Conservation (phyloP, 2,888 invertebrate genomes). For the Caenorhabditis afra region DNA sequence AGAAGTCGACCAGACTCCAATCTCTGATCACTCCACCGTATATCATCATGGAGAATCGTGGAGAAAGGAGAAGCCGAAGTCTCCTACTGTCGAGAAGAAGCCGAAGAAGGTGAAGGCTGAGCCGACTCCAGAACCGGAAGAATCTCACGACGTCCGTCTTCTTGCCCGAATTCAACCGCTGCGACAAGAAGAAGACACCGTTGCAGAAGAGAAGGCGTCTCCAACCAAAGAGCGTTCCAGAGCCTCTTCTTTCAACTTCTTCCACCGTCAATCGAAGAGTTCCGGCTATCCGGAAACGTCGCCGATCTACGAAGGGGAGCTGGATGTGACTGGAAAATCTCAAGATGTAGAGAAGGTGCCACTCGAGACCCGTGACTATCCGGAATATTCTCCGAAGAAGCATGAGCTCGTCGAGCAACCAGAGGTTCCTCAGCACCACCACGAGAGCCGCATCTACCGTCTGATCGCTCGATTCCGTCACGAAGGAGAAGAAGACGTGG, state of each 20-base stretch:
- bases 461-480: slow-evolving; percentile 45
- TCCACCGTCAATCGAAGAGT: slow-evolving; percentile 12
- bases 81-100: slow-evolving; percentile 26
- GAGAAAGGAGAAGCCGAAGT: slow-evolving; percentile 17
- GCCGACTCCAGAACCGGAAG: slow-evolving; percentile 29
- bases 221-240: not conserved
- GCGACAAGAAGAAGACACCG: slow-evolving; percentile 9
- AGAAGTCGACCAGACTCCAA: slow-evolving; percentile 47
- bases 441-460: slow-evolving; percentile 13
- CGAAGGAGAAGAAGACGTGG: slow-evolving; percentile 61
- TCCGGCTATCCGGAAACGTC: slow-evolving; percentile 38
- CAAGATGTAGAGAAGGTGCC: slow-evolving; percentile 43
- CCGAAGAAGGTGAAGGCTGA: slow-evolving; percentile 27
- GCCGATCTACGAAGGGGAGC: slow-evolving; percentile 30
- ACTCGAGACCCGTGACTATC: slow-evolving; percentile 34
- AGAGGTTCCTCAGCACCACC: not conserved
- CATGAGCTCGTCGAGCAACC: not conserved
- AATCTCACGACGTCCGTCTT: slow-evolving; percentile 27
- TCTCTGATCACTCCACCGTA: slow-evolving; percentile 46
- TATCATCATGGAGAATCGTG: slow-evolving; percentile 57
- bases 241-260: slow-evolving; percentile 24
- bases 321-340: slow-evolving; percentile 25
- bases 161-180: slow-evolving; percentile 25
- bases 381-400: slow-evolving; percentile 23
- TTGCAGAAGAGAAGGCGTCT: not conserved